Conservation (phyloP, 2,113 vertebrate species). For the Phoxinus phoxinus region DNA sequence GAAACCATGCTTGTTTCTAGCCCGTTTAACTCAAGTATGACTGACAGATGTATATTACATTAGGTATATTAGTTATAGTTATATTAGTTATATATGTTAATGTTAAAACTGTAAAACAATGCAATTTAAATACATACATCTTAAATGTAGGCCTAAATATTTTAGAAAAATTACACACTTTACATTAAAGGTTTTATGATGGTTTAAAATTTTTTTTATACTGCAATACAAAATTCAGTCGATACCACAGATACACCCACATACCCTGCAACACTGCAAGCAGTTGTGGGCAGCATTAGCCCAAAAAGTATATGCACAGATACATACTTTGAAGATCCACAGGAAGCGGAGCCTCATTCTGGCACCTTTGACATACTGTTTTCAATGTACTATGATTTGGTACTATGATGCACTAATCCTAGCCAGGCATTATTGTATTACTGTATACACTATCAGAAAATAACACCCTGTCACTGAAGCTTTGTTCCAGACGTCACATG, state of each 20-base stretch:
- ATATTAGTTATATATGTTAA: no score
- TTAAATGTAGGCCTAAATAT: no score
- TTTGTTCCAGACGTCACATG: background rate
- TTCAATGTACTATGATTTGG: background rate
- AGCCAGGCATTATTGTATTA: background rate
- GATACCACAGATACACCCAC: background rate
- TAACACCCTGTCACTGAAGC: background rate
- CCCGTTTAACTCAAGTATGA: no score
- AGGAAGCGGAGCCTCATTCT: conserved; percentile 5
- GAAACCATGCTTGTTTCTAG: no score
- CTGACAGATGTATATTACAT: no score
- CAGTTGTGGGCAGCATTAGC: background rate
- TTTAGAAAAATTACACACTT: no score
- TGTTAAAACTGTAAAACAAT: no score
- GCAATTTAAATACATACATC: no score
- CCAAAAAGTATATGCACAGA: background rate
- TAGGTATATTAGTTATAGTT: no score
- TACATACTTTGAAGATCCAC: conserved; percentile 1
- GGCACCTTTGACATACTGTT: background rate
- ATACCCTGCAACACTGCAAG: background rate
- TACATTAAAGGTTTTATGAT: no score
- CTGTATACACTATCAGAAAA: background rate
- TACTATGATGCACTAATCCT: background rate
- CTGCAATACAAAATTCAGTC: background rate
- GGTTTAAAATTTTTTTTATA: background rate